Base-by-base conservation (phyloP, 1,140 invertebrate species). In the Odontomachus brunneus region DNA sequence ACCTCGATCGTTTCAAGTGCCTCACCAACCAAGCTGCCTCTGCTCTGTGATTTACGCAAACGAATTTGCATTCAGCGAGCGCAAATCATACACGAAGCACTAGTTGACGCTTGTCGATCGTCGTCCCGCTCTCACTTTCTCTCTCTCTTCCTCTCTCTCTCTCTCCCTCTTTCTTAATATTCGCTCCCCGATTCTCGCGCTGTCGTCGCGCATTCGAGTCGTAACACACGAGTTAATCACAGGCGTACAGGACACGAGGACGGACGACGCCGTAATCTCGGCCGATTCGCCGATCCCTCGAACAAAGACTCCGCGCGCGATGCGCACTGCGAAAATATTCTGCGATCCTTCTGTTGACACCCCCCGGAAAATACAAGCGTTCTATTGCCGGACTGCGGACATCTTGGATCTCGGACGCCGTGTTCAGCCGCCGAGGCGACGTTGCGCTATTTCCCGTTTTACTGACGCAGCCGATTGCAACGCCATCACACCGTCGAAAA, bases 371-470 rank as follows among this genome's bases (percentile, higher is more conserved):
- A 84, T 88, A 89, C 91, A 91, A 89, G 89, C 91, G 91, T 89
- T 88, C 86, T 90, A 89, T 87, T 86, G 83, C 85, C 87, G 90
- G 91, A 71, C 80, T 84, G 89, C 92, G 87, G 92, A 92, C 92
- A 93, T 93, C 85, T 92, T 92, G 89, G 83, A 86, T 92, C 86
- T 83, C 80, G 87, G 92, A 93, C 92, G 92, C 91, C 88, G 90
- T 91, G 53, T 15, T 72, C 5, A 12, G 29, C 19, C 29, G 49
- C 53, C 19, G 19, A 11, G 72, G 53, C 57, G 72, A 86, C 85
- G 59, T 82, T 65, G 71, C 65, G 71, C 69, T 83, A 86, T 82
- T 87, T 87, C 82, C 84, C 62, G 62, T 24, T 17, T 55, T 14
- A 0, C 24, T 88, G 89, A 91, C 90, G 90, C 29, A 33, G 88